phyloP scores from a whole-genome alignment of 1,140 invertebrate genomes.

The Micrasema longulum region DNA sequence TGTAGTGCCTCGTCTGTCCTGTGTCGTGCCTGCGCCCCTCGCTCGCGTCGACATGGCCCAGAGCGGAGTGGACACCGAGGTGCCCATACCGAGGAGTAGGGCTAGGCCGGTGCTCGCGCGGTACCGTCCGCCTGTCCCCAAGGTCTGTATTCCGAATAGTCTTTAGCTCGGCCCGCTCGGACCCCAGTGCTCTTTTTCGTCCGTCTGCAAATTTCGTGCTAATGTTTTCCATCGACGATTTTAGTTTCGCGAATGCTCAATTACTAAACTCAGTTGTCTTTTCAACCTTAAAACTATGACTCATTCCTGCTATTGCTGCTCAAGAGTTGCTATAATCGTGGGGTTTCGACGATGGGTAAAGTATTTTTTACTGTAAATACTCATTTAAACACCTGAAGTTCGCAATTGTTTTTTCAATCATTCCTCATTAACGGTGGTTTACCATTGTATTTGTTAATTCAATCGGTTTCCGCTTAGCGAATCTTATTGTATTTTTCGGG shows the following conservation, averaged over 20 bases:
- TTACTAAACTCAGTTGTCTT: conserved; percentile 24
- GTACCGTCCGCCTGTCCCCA: conserved; percentile 43
- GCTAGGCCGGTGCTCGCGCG: conserved; percentile 49
- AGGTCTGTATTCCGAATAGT: conserved; percentile 47
- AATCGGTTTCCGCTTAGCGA: background rate
- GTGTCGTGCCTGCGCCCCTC: background rate
- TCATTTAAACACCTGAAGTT: too few relatives aligned
- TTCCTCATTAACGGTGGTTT: too few relatives aligned
- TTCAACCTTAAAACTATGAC: conserved; percentile 20
- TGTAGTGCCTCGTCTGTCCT: background rate
- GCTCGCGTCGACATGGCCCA: conserved; percentile 29
- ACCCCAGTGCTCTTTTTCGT: conserved; percentile 5
- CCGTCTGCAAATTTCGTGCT: background rate
- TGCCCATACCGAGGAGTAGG: conserved; percentile 37
- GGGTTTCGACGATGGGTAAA: conserved; percentile 26
- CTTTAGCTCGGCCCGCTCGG: conserved; percentile 17
- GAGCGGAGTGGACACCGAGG: conserved; percentile 39
- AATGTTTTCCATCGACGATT: conserved; percentile 6
- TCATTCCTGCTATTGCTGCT: conserved; percentile 30
- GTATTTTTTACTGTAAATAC: conserved; percentile 7
- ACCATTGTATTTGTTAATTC: background rate
- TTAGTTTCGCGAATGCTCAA: conserved; percentile 19
- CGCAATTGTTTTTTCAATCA: too few relatives aligned
- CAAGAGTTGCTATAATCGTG: conserved; percentile 14
- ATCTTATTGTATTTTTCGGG: background rate